These are phyloP conservation scores for Oreohelix idahoensis DNA, from an alignment of 1,140 invertebrate genomes.

Conservation along the genomic window DNA sequence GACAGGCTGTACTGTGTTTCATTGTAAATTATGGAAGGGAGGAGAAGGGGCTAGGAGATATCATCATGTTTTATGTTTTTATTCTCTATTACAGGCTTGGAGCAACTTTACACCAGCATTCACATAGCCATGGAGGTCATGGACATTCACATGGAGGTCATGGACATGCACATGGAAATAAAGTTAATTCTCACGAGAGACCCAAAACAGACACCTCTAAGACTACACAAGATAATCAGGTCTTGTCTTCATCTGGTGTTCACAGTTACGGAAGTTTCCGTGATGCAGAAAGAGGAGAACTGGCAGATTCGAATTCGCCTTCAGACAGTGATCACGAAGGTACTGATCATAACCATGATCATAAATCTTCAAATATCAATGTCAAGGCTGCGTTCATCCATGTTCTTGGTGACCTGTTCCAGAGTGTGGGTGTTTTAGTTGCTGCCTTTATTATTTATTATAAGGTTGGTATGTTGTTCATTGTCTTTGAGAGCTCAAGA, in stretches of 20 bases:
- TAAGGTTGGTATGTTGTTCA: constrained; percentile 80
- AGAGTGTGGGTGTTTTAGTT: constrained; percentile 95
- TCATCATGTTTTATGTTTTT: no score
- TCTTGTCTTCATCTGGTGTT: not conserved
- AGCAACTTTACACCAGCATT: constrained; percentile 82
- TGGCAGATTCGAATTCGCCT: not conserved
- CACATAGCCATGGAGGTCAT: constrained; percentile 53
- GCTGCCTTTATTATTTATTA: constrained; percentile 95
- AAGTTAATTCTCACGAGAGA: not conserved
- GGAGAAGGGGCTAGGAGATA: no score
- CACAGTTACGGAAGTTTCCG: constrained; percentile 26
- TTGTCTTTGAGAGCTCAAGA: no score
- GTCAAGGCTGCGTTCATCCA: constrained; percentile 97
- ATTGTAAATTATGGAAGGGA: no score
- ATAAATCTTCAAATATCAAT: constrained; percentile 85
- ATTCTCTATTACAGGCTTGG: constrained; percentile 84
- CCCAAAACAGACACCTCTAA: not conserved
- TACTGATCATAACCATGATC: not conserved
- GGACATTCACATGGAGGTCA: constrained; percentile 72
- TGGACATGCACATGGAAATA: constrained; percentile 1
- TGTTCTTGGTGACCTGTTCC: constrained; percentile 96
- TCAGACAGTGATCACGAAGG: not conserved
- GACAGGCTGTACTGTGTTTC: no score
- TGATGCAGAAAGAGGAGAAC: not conserved
- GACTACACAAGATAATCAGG: not conserved